Conservation (phyloP, 2,797 vertebrate genomes). For the Poeciliopsis presidionis region DNA sequence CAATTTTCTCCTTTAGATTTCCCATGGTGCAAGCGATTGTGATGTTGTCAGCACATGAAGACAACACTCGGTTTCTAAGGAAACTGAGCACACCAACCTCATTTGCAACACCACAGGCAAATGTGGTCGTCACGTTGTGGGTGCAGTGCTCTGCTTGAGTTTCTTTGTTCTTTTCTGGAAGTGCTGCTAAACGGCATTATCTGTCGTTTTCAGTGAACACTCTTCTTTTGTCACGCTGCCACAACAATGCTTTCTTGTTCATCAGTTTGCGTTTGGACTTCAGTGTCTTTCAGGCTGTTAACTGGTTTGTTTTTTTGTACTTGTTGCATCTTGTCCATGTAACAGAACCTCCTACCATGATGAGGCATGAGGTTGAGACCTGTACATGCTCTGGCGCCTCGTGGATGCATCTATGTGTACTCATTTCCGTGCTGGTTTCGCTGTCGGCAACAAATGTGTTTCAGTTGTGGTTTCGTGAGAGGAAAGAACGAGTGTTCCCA, state of each 20-base stretch:
- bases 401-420: slow-evolving; percentile 6
- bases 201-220: slow-evolving; percentile 24
- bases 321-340: background rate
- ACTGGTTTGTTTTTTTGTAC: background rate
- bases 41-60: slow-evolving; percentile 69
- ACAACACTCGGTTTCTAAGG: slow-evolving; percentile 77
- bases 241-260: background rate
- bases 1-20: slow-evolving; percentile 72
- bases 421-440: slow-evolving; percentile 24
- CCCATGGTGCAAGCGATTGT: slow-evolving; percentile 67
- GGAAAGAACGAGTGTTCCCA: background rate
- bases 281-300: background rate
- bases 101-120: slow-evolving; percentile 64
- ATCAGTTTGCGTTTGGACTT: background rate
- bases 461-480: slow-evolving; percentile 2
- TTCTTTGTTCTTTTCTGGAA: slow-evolving; percentile 7
- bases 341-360: slow-evolving; percentile 1
- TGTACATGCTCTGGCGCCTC: slow-evolving; percentile 1
- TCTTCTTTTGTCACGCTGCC: background rate
- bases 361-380: slow-evolving; percentile 18
- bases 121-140: slow-evolving; percentile 30
- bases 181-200: slow-evolving; percentile 30
- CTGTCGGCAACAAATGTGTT: slow-evolving; percentile 26
- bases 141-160: slow-evolving; percentile 25
- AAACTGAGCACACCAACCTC: slow-evolving; percentile 55